Evolutionary conservation across 2,113 vertebrate genomes (phyloP).

Genomic region (Sylvia atricapilla): DNA sequence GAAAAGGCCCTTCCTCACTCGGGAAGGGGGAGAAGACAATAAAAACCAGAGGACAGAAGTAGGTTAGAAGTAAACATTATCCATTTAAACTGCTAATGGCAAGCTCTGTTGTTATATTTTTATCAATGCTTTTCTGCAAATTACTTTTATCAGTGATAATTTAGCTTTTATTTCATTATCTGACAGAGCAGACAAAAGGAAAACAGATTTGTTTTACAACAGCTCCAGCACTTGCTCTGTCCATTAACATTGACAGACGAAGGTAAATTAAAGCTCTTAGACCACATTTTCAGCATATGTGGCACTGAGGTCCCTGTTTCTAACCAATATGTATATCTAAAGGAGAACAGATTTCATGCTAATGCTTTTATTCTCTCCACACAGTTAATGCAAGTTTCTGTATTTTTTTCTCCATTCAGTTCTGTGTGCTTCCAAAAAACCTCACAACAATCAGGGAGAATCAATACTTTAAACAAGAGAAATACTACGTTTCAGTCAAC

Average conservation of each 20-base stretch:
- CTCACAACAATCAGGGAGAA: not conserved
- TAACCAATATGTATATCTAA: not conserved
- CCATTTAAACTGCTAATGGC: constrained; percentile 68
- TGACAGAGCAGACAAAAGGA: constrained; percentile 68
- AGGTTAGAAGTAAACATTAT: constrained; percentile 62
- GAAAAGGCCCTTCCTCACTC: not conserved
- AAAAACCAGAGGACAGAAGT: constrained; percentile 5
- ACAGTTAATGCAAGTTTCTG: not conserved
- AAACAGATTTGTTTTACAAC: constrained; percentile 68
- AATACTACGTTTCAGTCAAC: constrained; percentile 44
- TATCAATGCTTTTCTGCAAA: constrained; percentile 70
- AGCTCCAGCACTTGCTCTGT: constrained; percentile 60
- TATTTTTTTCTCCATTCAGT: not conserved
- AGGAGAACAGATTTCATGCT: not conserved
- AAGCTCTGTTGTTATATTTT: constrained; percentile 69
- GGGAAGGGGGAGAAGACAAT: not conserved
- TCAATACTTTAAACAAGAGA: not conserved
- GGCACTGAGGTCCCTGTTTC: constrained; percentile 1
- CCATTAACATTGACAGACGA: constrained; percentile 67
- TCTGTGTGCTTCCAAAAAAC: not conserved
- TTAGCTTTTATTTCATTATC: constrained; percentile 77
- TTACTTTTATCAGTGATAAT: constrained; percentile 76
- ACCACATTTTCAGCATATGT: constrained; percentile 32
- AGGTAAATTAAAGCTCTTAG: constrained; percentile 60
- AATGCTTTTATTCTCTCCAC: not conserved